Percentiles rank a stretch among this genome's conserved stretches.
phyloP scores from a whole-genome alignment of 1,140 invertebrate genomes.

The Zaprionus africanus region DNA sequence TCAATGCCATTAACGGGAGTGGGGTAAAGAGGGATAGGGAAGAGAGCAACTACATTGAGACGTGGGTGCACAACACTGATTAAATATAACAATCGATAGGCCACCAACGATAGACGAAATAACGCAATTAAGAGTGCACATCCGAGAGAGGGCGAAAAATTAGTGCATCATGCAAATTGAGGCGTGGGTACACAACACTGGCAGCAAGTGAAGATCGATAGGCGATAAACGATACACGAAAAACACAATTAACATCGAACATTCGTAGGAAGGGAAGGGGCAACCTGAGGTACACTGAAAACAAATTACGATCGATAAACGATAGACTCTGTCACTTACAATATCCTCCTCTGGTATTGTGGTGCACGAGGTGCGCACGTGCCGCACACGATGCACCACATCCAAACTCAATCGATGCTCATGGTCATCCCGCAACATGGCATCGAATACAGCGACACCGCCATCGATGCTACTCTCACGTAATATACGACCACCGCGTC shows the following conservation, averaged over 20 bases:
- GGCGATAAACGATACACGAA: too few species aligned
- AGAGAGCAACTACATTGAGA: background rate
- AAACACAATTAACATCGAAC: too few species aligned
- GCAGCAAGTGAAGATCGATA: too few species aligned
- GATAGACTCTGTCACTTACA: conserved; percentile 47
- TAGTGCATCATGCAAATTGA: too few species aligned
- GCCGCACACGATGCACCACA: conserved; percentile 71
- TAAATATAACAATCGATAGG: background rate
- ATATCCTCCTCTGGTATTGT: conserved; percentile 82
- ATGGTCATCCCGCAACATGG: conserved; percentile 63
- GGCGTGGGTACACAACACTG: too few species aligned
- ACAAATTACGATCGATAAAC: conserved; percentile 5
- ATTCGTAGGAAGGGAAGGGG: too few species aligned
- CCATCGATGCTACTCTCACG: conserved; percentile 74
- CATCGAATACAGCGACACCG: conserved; percentile 71
- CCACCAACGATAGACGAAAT: too few species aligned
- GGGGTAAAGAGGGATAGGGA: background rate
- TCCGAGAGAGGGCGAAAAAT: too few species aligned
- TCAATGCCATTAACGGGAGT: background rate
- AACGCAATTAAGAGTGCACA: too few species aligned
- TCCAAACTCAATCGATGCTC: conserved; percentile 78
- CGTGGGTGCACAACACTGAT: background rate
- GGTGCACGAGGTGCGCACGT: conserved; percentile 78
- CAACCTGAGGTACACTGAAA: too few species aligned
- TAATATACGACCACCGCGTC: conserved; percentile 67